phyloP scores from a whole-genome alignment of 2,113 vertebrate genomes.

The Eptatretus burgeri region DNA sequence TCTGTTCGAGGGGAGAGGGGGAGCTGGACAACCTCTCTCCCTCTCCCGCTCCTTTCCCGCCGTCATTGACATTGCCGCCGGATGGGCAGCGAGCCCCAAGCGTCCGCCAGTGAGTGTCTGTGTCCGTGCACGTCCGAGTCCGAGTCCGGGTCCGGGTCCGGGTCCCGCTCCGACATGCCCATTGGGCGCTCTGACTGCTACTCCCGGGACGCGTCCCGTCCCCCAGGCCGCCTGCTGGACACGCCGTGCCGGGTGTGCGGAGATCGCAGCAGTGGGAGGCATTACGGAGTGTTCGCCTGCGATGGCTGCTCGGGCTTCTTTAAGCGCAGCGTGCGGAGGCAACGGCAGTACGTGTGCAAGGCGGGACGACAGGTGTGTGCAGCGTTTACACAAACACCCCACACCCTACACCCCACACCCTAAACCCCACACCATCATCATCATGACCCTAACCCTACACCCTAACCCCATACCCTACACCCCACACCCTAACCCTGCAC shows the following conservation, averaged over 20 bases:
- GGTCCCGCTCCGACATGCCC: too few relatives aligned
- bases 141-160: too few relatives aligned
- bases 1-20: too few relatives aligned
- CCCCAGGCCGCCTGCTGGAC: conserved; percentile 71
- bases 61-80: too few relatives aligned
- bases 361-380: conserved; percentile 67
- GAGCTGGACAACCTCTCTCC: too few relatives aligned
- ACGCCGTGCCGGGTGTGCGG: conserved; percentile 97
- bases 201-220: neutral
- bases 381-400: neutral
- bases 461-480: neutral
- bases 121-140: too few relatives aligned
- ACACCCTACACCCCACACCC: neutral
- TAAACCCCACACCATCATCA: neutral
- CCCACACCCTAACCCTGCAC: neutral
- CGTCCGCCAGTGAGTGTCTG: too few relatives aligned
- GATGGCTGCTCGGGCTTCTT: conserved; percentile 96
- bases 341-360: conserved; percentile 90
- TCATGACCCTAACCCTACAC: neutral
- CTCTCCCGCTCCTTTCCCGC: too few relatives aligned
- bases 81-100: too few relatives aligned
- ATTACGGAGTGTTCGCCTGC: conserved; percentile 90
- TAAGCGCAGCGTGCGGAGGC: conserved; percentile 84
- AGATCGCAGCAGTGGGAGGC: conserved; percentile 81
- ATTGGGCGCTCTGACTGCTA: too few relatives aligned